Evolutionary conservation across 2,888 invertebrate species (phyloP), one percentile per base, ranked within the genome.

Genomic region (Tipula helvola): DNA sequence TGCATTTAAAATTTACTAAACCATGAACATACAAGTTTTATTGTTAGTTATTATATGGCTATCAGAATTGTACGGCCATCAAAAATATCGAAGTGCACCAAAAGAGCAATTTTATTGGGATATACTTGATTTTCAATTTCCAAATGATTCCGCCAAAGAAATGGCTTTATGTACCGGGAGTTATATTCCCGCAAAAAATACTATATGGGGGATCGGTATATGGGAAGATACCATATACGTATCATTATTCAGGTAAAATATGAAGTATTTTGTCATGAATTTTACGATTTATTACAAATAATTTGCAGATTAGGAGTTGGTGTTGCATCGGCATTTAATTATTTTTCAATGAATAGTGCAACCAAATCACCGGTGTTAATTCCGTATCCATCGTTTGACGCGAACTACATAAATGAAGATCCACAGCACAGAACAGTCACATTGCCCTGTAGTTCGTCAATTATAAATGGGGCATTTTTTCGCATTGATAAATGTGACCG

Each of bases 351-450:
- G 10, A 89, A 89, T 3, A 93, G 94, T 88, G 39, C 5, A 8
- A 86, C 18, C 5, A 95, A 95, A 91, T 96, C 97, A 88, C 95
- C 96, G 36, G 91, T 92, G 10, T 90, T 97, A 39, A 94, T 92
- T 86, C 96, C 97, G 0, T 97, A 96, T 90, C 97, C 97, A 3
- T 94, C 93, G 88, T 95, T 95, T 93, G 93, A 95, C 89, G 95
- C 96, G 18, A 98, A 98, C 90, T 71, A 71, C 4, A 28, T 71
- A 18, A 71, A 10, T 71, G 71, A 71, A 71, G 71, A 18, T 28
- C 18, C 71, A 1, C 5, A 10, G 10, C 71, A 10, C 3, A 28
- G 10, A 71, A 71, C 71, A 8, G 71, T 91, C 3, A 90, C 90
- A 41, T 88, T 94, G 4, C 92, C 92, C 57, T 92, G 93, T 86